phyloP scores from a whole-genome alignment of 92 coral and sea anemone genomes.

The Pocillopora grandis region DNA sequence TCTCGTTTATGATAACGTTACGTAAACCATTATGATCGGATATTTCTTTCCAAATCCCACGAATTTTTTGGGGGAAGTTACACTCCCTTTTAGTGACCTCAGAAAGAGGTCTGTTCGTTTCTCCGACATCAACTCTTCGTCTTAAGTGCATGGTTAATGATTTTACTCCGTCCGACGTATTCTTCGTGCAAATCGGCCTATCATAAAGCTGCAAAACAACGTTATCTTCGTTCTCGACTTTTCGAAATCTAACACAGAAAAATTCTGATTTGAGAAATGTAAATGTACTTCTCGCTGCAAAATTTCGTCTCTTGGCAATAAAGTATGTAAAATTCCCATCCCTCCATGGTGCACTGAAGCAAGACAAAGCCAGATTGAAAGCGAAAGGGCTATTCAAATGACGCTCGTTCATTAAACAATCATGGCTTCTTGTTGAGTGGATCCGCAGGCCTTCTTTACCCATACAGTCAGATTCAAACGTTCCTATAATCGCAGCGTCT shows the following conservation, averaged over 20 bases:
- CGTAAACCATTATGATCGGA: conserved; percentile 52
- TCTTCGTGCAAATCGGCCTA: conserved; percentile 53
- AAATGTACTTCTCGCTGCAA: conserved; percentile 38
- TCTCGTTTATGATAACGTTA: conserved; percentile 42
- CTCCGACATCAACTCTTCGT: conserved; percentile 19
- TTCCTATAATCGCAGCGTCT: conserved; percentile 25
- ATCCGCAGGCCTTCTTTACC: conserved; percentile 71
- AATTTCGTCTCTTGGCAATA: conserved; percentile 50
- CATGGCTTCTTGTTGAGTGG: conserved; percentile 27
- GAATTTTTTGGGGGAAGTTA: conserved; percentile 56
- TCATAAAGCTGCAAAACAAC: conserved; percentile 51
- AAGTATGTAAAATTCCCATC: conserved; percentile 51
- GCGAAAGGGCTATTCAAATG: not conserved
- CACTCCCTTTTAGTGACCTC: conserved; percentile 31
- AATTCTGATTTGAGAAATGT: conserved; percentile 33
- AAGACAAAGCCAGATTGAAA: conserved; percentile 42
- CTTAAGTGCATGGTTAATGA: conserved; percentile 25
- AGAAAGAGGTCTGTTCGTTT: conserved; percentile 1
- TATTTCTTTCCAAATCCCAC: conserved; percentile 69
- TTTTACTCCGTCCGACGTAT: not conserved
- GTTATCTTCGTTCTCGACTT: conserved; percentile 15
- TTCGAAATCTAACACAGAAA: conserved; percentile 43
- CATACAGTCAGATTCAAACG: conserved; percentile 75
- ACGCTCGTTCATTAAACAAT: conserved; percentile 43
- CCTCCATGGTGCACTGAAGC: conserved; percentile 69